phyloP scores from a whole-genome alignment of 2,113 vertebrate genomes.

The Syngnathus scovelli region DNA sequence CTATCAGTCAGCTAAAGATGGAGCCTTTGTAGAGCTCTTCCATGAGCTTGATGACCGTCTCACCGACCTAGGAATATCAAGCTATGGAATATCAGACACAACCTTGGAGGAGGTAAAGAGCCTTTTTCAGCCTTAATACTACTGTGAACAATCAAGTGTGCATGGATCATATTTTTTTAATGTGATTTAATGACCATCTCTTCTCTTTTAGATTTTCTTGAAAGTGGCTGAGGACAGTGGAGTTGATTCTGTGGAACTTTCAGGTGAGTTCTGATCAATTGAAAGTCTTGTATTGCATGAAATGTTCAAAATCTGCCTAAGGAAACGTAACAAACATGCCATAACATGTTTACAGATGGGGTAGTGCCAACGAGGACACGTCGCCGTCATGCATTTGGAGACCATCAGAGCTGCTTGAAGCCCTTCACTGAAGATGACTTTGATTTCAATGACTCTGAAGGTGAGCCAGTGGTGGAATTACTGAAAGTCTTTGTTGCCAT shows the following conservation, averaged over 20 bases:
- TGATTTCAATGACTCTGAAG: slow-evolving; percentile 91
- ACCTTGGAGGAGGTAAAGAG: slow-evolving; percentile 87
- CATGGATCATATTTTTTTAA: background rate
- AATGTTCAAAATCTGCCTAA: background rate
- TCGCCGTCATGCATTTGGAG: slow-evolving; percentile 84
- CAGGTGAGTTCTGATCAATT: slow-evolving; percentile 70
- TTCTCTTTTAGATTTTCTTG: slow-evolving; percentile 83
- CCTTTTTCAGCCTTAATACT: background rate
- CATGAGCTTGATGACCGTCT: slow-evolving; percentile 96
- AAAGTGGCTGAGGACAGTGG: slow-evolving; percentile 96
- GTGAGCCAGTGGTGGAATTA: slow-evolving; percentile 80
- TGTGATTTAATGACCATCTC: background rate
- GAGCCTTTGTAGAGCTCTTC: slow-evolving; percentile 94
- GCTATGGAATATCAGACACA: slow-evolving; percentile 96
- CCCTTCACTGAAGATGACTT: slow-evolving; percentile 94
- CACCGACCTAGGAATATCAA: slow-evolving; percentile 91
- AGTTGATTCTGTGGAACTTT: slow-evolving; percentile 88
- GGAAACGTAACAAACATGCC: background rate
- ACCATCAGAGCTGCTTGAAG: slow-evolving; percentile 93
- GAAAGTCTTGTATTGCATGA: background rate
- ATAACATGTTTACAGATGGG: slow-evolving; percentile 74
- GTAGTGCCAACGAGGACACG: slow-evolving; percentile 85
- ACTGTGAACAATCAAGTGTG: background rate
- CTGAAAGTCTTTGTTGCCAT: slow-evolving; percentile 14
- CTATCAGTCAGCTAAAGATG: slow-evolving; percentile 90